Evolutionary conservation across 2,888 invertebrate species (phyloP).

Genomic region (Erebia epiphron): DNA sequence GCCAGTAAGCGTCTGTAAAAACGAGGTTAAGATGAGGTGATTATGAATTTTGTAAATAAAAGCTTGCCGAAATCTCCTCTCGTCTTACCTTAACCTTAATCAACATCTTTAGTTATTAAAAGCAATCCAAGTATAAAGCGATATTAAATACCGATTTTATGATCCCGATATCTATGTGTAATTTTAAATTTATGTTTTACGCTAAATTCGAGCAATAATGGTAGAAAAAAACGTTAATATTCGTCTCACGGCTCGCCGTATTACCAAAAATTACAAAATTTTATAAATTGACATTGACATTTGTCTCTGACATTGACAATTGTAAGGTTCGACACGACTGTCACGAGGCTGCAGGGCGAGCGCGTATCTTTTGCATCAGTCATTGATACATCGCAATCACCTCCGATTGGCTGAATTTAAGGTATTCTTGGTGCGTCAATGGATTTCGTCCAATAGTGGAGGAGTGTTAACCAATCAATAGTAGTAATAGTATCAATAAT

Average conservation of each 20-base stretch:
- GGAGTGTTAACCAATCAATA: no score
- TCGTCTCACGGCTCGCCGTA: not conserved
- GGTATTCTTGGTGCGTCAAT: no score
- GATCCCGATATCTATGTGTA: not conserved
- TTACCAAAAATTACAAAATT: not conserved
- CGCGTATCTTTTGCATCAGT: no score
- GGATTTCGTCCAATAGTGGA: no score
- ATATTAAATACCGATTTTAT: not conserved
- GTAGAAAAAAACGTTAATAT: not conserved
- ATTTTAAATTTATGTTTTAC: not conserved
- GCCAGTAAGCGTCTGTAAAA: conserved; percentile 91
- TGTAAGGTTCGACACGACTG: no score
- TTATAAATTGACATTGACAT: conserved; percentile 16
- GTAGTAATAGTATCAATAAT: no score
- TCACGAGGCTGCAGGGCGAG: no score
- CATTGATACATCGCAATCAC: no score
- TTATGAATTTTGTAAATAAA: conserved; percentile 8
- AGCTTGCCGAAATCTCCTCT: not conserved
- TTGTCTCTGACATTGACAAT: not conserved
- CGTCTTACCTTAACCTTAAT: conserved; percentile 90
- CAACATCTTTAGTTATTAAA: conserved; percentile 78
- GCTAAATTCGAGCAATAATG: not conserved
- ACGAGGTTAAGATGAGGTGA: conserved; percentile 40
- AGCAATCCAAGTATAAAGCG: not conserved
- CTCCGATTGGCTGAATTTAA: no score